Evolutionary conservation across 2,888 invertebrate genomes (phyloP).

Genomic region (Noctua pronuba): DNA sequence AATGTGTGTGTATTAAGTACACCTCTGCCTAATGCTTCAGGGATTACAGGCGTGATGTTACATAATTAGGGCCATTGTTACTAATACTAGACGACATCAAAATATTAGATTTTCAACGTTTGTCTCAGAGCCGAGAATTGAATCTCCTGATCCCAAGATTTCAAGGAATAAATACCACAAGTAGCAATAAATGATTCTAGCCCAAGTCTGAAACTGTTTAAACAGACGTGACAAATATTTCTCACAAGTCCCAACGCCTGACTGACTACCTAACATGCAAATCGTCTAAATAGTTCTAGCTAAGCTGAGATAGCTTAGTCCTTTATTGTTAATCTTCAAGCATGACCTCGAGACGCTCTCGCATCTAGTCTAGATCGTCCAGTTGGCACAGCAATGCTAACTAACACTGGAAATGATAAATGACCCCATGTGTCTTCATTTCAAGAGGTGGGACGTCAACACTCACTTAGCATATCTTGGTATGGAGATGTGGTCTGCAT

Average conservation of each 20-base stretch:
- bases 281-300: conserved; percentile 29
- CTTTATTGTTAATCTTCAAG: conserved; percentile 4
- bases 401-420: conserved; percentile 40
- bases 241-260: not conserved
- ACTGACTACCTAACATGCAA: not conserved
- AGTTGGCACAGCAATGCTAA: conserved; percentile 35
- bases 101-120: not conserved
- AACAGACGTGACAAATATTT: conserved; percentile 1
- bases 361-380: conserved; percentile 20
- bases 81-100: no score
- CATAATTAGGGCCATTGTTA: no score
- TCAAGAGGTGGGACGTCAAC: conserved; percentile 38
- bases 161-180: not conserved
- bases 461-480: conserved; percentile 25
- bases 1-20: not conserved
- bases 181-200: not conserved
- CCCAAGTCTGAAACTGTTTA: not conserved
- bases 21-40: not conserved
- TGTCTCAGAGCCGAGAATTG: not conserved
- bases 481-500: conserved; percentile 21
- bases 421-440: conserved; percentile 47
- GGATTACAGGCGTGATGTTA: not conserved
- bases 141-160: not conserved
- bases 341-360: conserved; percentile 24
- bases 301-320: conserved; percentile 12